Evolutionary conservation across 92 coral and sea anemone genomes (phyloP), one percentile per base, ranked within the genome.

Genomic region (Zoanthus gigantus): DNA sequence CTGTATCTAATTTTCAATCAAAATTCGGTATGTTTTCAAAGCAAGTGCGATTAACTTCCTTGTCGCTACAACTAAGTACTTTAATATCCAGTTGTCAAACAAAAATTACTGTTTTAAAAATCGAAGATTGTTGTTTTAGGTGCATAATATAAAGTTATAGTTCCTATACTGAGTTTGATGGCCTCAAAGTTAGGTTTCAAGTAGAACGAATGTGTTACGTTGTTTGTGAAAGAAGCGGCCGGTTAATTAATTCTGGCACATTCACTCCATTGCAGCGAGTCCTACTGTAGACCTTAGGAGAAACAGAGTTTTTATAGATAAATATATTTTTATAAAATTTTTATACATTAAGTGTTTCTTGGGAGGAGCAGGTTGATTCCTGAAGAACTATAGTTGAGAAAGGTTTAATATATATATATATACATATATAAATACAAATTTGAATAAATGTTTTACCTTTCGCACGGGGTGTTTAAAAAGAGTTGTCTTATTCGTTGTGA

Each of bases 281-380:
- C 47, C 29, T 58, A 29, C 10, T 28, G 42, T 14, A n/a, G 56
- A 60, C 52, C 74, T 81, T 81, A 45, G 85, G 53, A 81, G 74
- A 67, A 81, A 88, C 61, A 72, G 89, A 91, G 93, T 90, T 87
- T 89, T 94, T 91, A 93, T 89, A 95, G 91, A 93, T 89, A 93
- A 44, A 81, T 95, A 93, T 94, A 93, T 95, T 93, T 95, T 93
- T 95, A 92, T 93, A 93, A 89, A 90, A 37, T 37, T 95, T 94
- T 93, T 95, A 94, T 95, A 95, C 82, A 90, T 92, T 60, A 66
- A 65, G 11, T 31, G 74, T 81, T 81, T 18, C 45, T 77, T 81
- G 50, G 85, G 85, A 81, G 45, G 52, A 81, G 85, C 85, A 65
- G 85, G 85, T 81, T 71, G 31, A 81, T 81, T 81, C 75, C 85